phyloP scores from a whole-genome alignment of 2,888 invertebrate species.

The Drosophila pseudotakahashii region DNA sequence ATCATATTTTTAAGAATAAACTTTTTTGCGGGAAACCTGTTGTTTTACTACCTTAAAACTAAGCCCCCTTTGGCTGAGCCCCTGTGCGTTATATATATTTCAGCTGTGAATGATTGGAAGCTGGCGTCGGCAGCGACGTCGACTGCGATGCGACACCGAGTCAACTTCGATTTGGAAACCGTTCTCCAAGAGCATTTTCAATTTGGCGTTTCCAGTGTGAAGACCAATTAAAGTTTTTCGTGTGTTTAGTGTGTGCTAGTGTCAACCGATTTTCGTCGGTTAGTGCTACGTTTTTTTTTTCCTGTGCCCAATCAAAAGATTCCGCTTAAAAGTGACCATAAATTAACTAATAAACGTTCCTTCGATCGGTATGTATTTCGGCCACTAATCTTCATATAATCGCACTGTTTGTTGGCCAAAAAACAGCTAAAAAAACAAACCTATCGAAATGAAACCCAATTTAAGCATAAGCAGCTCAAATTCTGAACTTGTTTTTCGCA shows the following conservation, averaged over 20 bases:
- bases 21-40: too few relatives aligned
- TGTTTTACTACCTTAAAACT: too few relatives aligned
- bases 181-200: conserved; percentile 51
- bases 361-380: conserved; percentile 24
- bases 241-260: conserved; percentile 4
- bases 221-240: conserved; percentile 70
- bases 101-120: conserved; percentile 16
- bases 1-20: too few relatives aligned
- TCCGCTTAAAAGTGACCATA: conserved; percentile 1
- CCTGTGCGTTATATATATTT: neutral
- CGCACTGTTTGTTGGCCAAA: conserved; percentile 10
- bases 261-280: neutral
- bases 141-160: conserved; percentile 21
- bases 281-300: conserved; percentile 10
- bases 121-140: conserved; percentile 11
- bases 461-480: conserved; percentile 12
- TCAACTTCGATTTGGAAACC: conserved; percentile 32
- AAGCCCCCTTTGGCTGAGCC: conserved; percentile 3
- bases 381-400: conserved; percentile 8
- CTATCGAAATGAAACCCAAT: conserved; percentile 9
- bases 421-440: neutral
- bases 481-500: conserved; percentile 44
- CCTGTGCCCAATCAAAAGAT: conserved; percentile 11
- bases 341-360: conserved; percentile 1
- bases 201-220: conserved; percentile 83